Evolutionary conservation across 2,797 vertebrate genomes (phyloP).

Genomic region (Sylvia borin): DNA sequence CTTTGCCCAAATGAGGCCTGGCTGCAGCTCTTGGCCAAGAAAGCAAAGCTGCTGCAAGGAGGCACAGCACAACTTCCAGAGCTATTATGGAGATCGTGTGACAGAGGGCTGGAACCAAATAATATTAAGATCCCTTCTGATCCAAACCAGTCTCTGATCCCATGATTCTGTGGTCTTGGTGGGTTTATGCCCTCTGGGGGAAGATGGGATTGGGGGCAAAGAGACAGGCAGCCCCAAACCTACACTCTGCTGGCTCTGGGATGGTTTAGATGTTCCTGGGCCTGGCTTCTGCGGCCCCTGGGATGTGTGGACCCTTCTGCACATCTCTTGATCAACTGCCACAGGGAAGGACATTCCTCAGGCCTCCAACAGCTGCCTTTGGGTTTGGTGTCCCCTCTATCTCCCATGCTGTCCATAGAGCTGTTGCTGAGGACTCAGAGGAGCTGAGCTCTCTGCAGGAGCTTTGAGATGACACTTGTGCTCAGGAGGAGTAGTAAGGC

Average conservation of each 20-base stretch:
- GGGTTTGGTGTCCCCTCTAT: background rate
- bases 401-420: accelerated
- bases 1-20: background rate
- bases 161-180: background rate
- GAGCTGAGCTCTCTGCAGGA: background rate
- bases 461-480: background rate
- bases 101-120: background rate
- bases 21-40: background rate
- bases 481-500: background rate
- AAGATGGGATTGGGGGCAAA: background rate
- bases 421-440: background rate
- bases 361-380: background rate
- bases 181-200: background rate
- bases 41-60: background rate
- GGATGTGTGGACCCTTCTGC: background rate
- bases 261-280: background rate
- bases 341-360: background rate
- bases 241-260: background rate
- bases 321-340: background rate
- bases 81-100: accelerated
- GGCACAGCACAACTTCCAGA: background rate
- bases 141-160: background rate
- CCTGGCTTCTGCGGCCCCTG: background rate
- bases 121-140: background rate
- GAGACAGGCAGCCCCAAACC: background rate